phyloP scores from a whole-genome alignment of 2,797 vertebrate species.

The Holocentrus rufus region DNA sequence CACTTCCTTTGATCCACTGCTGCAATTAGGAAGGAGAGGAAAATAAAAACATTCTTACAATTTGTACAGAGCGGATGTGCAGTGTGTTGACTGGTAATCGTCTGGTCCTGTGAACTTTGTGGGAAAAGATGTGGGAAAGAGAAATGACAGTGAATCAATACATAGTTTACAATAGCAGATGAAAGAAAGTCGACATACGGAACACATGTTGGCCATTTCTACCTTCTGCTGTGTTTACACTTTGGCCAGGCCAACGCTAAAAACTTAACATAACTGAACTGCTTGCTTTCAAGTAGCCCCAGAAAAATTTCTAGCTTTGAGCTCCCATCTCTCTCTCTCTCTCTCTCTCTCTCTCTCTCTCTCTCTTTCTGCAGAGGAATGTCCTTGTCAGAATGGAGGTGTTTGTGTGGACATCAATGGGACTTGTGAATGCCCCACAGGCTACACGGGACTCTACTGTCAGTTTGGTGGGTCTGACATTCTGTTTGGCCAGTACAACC shows the following conservation, averaged over 20 bases:
- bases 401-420: slow-evolving; percentile 87
- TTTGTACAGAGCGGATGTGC: slow-evolving; percentile 69
- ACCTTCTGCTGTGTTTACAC: slow-evolving; percentile 62
- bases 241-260: slow-evolving; percentile 30
- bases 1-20: slow-evolving; percentile 76
- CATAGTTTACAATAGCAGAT: slow-evolving; percentile 65
- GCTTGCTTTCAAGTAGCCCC: slow-evolving; percentile 43
- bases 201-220: slow-evolving; percentile 65
- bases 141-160: slow-evolving; percentile 66
- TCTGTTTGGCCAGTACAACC: not conserved
- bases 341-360: slow-evolving; percentile 34
- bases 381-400: slow-evolving; percentile 93
- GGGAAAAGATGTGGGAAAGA: slow-evolving; percentile 64
- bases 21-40: slow-evolving; percentile 77
- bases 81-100: slow-evolving; percentile 65
- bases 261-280: slow-evolving; percentile 34
- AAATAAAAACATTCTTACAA: slow-evolving; percentile 80
- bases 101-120: slow-evolving; percentile 65
- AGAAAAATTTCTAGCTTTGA: slow-evolving; percentile 40
- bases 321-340: slow-evolving; percentile 20
- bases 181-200: slow-evolving; percentile 66
- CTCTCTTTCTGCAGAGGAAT: slow-evolving; percentile 79
- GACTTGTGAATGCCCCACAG: slow-evolving; percentile 84
- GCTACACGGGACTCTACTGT: slow-evolving; percentile 89
- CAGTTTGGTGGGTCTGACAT: slow-evolving; percentile 89